These are phyloP conservation scores for Ptychodera flava DNA, from an alignment of 35 echinoderm and acorn worm species.

Conservation along the genomic window DNA sequence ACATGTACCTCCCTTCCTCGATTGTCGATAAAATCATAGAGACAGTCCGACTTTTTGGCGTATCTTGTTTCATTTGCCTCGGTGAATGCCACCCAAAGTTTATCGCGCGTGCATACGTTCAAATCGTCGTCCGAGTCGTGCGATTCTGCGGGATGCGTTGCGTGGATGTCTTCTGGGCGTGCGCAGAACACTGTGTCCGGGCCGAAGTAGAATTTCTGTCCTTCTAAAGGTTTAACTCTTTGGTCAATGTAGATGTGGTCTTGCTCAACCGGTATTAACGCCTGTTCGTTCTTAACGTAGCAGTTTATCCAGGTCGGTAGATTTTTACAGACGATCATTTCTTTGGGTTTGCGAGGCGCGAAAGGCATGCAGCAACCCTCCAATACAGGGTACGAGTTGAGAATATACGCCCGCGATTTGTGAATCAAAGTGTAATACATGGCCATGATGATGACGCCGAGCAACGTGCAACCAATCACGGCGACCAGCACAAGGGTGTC, in stretches of 20 bases:
- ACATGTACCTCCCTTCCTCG: neutral
- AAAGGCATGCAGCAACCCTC: neutral
- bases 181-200: neutral
- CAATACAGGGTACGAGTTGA: neutral
- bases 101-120: neutral
- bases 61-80: neutral
- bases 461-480: neutral
- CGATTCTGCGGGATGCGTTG: neutral
- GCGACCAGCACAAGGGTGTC: neutral
- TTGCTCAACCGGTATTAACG: neutral
- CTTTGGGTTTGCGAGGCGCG: neutral
- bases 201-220: neutral
- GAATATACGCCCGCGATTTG: neutral
- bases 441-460: neutral
- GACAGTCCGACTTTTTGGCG: neutral
- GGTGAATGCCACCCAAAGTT: neutral
- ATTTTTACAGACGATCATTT: neutral
- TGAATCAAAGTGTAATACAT: neutral
- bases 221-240: neutral
- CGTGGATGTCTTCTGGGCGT: neutral
- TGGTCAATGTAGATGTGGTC: neutral
- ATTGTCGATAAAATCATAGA: neutral
- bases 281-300: neutral
- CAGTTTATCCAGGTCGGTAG: neutral
- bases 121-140: neutral